A percentile compares a stretch with the other conserved stretches of the same genome.
Conservation (phyloP, 2,797 vertebrate genomes). For the Menidia menidia region DNA sequence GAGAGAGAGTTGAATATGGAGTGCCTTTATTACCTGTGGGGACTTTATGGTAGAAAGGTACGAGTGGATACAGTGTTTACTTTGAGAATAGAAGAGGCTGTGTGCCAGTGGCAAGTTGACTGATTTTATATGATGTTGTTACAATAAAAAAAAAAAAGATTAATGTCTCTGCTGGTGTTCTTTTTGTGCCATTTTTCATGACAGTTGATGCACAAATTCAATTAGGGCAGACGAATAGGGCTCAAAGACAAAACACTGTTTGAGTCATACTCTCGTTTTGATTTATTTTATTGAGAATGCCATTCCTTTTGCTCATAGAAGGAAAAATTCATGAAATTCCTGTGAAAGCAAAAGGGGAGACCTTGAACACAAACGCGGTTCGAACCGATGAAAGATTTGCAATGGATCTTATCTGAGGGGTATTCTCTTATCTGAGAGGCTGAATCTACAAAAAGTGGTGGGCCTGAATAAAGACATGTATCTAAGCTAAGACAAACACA, state of each 20-base stretch:
- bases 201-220: neutral
- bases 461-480: neutral
- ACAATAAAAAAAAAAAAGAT: constrained; percentile 68
- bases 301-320: constrained; percentile 40
- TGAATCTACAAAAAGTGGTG: constrained; percentile 23
- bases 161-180: neutral
- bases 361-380: constrained; percentile 16
- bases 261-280: constrained; percentile 17
- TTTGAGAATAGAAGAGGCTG: constrained; percentile 33
- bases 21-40: constrained; percentile 55
- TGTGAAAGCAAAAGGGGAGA: constrained; percentile 67
- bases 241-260: constrained; percentile 19
- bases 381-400: constrained; percentile 21
- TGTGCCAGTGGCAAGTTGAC: constrained; percentile 39
- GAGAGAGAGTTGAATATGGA: constrained; percentile 23
- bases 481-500: constrained; percentile 7
- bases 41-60: constrained; percentile 20
- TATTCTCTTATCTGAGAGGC: constrained; percentile 26
- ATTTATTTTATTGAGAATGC: constrained; percentile 73
- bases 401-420: constrained; percentile 43
- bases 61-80: constrained; percentile 39
- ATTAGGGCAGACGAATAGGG: neutral
- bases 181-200: constrained; percentile 2
- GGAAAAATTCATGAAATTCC: constrained; percentile 60
- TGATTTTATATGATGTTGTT: constrained; percentile 72